Evolutionary conservation across 2,797 vertebrate species (phyloP), one percentile per base, ranked within the genome.

Genomic region (Gambusia yucatana): DNA sequence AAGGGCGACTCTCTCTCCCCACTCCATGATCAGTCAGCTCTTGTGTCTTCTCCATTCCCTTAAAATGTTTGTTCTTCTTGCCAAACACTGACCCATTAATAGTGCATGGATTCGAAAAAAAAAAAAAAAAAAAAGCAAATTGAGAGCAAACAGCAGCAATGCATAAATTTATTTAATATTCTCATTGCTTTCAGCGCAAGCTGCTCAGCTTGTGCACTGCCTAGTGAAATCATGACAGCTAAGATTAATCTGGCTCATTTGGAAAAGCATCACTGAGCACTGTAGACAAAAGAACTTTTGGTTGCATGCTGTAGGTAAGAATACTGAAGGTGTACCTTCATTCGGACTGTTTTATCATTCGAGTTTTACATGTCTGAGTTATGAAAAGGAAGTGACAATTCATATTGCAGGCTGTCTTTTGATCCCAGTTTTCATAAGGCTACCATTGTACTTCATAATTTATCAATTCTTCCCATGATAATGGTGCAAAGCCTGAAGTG

Each of bases 21-120:
- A 82, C 77, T 80, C 82, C 70, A 46, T 82, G 79, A 91, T 93
- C 90, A 89, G 86, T 91, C 86, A 75, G 74, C 85, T 82, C 78
- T 89, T 85, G 70, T 84, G 57, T 87, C 79, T 28, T 88, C 59
- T 81, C 75, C 77, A 83, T 87, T 88, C 83, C 78, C 85, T 90
- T 86, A 79, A 92, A 88, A 91, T 89, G 89, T 94, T 93, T 95
- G 91, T 89, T 94, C 88, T 91, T 77, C 72, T 87, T 87, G 79
- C 86, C 89, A 88, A 92, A 88, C 82, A 80, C 85, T 72, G 77
- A 48, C 79, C 86, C 86, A 90, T 93, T 91, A 93, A 94, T 92
- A 91, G 82, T 92, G 89, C 79, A 91, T 93, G 89, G 86, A 86
- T 87, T 73, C 69, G 30, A 73, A 73, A 46, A 46, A 48, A 48